phyloP scores from a whole-genome alignment of 2,888 invertebrate species.

The Drosophila multiciliata region DNA sequence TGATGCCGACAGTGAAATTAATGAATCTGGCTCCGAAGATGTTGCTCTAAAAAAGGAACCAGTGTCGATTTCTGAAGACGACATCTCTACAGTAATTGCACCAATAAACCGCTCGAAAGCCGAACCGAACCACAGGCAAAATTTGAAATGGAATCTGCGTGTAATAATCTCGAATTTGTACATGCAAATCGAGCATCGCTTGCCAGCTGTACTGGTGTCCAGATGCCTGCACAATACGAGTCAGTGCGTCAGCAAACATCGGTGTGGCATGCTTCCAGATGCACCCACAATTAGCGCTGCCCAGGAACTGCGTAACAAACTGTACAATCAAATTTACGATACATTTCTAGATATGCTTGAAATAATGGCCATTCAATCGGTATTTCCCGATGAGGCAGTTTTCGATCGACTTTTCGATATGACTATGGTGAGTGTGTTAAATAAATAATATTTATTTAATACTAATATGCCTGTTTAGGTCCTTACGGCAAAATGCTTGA shows the following conservation, averaged over 20 bases:
- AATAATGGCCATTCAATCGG: conserved; percentile 76
- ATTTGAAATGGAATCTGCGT: conserved; percentile 69
- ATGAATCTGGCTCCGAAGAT: conserved; percentile 7
- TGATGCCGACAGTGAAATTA: conserved; percentile 28
- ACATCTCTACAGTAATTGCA: conserved; percentile 16
- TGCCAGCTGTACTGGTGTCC: conserved; percentile 76
- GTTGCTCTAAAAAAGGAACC: not conserved
- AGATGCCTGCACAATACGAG: conserved; percentile 78
- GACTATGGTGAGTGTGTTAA: conserved; percentile 68
- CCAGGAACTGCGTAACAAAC: conserved; percentile 65
- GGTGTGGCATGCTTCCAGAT: conserved; percentile 74
- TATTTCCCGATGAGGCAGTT: conserved; percentile 81
- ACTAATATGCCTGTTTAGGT: conserved; percentile 31
- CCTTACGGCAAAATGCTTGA: conserved; percentile 52
- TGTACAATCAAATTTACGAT: conserved; percentile 77
- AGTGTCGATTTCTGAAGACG: not conserved
- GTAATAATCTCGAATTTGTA: conserved; percentile 80
- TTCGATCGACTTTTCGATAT: conserved; percentile 81
- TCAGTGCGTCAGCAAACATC: conserved; percentile 79
- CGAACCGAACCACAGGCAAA: conserved; percentile 32
- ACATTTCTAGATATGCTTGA: conserved; percentile 77
- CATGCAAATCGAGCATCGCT: conserved; percentile 74
- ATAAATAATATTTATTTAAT: not conserved
- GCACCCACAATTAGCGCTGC: conserved; percentile 63
- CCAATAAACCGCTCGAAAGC: not conserved